Evolutionary conservation across 2,797 vertebrate genomes (phyloP), one percentile per base, ranked within the genome.

Genomic region (Tangara arthus): DNA sequence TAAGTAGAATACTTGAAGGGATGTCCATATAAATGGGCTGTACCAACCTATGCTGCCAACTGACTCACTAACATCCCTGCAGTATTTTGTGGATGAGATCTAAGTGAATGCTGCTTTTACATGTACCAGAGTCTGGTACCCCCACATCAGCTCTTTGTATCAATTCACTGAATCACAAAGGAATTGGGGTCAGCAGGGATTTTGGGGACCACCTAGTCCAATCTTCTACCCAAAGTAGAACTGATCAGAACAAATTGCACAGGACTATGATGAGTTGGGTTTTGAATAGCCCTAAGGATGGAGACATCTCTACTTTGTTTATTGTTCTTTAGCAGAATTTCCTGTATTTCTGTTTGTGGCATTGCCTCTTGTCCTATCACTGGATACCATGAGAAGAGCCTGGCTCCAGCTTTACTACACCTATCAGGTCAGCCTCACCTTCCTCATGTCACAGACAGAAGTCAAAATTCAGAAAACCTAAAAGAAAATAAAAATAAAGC

Each of bases 181-280:
- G 5, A 27, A 19, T 0, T 72, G 12, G 9, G 35, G 10, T 47
- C 21, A 56, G 46, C 30, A 17, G 16, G 28, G 19, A 66, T 35
- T 61, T 21, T 52, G 17, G 8, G 27, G 7, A 66, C 18, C 22
- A 68, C 2, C 39, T 50, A 61, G 20, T 24, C n/a, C 55, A 76
- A 50, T 22, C 9, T 9, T 34, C 5, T 6, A 15, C 30, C 44
- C 35, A 37, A 91, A 87, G 3, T 23, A 42, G 32, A 30, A 37
- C 24, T 32, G 22, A 41, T 75, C 15, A 68, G 12, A 76, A 30
- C 4, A 52, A 47, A 42, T 1, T 61, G 24, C 30, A 50, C 12
- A 76, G n/a, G 18, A 14, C 39, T 47, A 5, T 4, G 27, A 57
- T 2, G 3, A 4, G 6, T 0, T 57, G 28, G 39, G 17, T 70